Percentiles rank a stretch among this genome's conserved stretches.
Evolutionary conservation across 2,113 vertebrate genomes (phyloP).

Genomic region (Lampris incognitus): DNA sequence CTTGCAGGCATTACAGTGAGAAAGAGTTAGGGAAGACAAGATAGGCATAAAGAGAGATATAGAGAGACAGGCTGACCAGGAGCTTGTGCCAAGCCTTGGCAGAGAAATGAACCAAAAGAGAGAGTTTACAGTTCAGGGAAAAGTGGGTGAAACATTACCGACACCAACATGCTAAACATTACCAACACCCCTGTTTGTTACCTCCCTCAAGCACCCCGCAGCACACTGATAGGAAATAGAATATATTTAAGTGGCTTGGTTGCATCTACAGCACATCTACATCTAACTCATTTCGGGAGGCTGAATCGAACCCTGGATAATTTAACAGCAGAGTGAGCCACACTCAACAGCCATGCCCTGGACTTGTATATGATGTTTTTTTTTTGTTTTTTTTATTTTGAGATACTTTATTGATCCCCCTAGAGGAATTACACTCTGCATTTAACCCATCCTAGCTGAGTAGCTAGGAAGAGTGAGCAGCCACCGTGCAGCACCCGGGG

Average conservation of each 20-base stretch:
- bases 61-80: conserved; percentile 59
- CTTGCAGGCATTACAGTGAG: conserved; percentile 66
- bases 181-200: conserved; percentile 40
- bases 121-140: conserved; percentile 61
- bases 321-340: too few relatives aligned
- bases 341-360: too few relatives aligned
- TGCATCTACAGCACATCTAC: not conserved
- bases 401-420: too few relatives aligned
- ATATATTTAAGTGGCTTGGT: not conserved
- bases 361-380: too few relatives aligned
- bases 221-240: conserved; percentile 15
- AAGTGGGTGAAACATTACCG: conserved; percentile 41
- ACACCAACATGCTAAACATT: conserved; percentile 19
- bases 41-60: conserved; percentile 29
- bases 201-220: conserved; percentile 26
- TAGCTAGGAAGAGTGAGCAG: too few relatives aligned
- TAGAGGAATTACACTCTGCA: too few relatives aligned
- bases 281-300: too few relatives aligned
- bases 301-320: too few relatives aligned
- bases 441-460: too few relatives aligned
- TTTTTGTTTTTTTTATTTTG: too few relatives aligned
- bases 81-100: conserved; percentile 72
- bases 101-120: conserved; percentile 59
- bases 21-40: conserved; percentile 50
- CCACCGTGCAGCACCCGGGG: too few relatives aligned